Evolutionary conservation across 2,113 vertebrate genomes (phyloP), one percentile per base, ranked within the genome.

Genomic region (Lonchura striata): DNA sequence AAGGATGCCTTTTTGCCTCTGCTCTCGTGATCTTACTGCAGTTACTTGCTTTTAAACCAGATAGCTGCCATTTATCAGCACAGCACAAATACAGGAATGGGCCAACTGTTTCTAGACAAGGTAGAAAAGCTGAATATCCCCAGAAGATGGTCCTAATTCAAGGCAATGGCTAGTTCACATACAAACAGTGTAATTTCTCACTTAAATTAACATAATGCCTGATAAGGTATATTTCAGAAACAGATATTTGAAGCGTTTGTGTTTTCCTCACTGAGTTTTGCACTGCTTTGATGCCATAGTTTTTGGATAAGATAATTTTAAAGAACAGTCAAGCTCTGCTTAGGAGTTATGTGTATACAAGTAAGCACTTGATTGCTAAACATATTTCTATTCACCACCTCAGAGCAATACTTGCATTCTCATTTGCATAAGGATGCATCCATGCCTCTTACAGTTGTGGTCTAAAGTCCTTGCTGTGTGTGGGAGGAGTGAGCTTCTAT

Each of bases 1-100:
- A 64, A 31, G 42, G 42, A 31, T 59, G 53, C 19, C n/a, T 35
- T 86, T 56, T 68, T 53, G 18, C 24, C 33, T 61, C 49, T 80
- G 27, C 21, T 76, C 24, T 19, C 0, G 0, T 35, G 18, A 33
- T 30, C 28, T 68, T 49, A 53, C 17, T 59, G 24, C 63, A 41
- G 31, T 53, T 68, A n/a, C 19, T 74, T 54, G 13, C 30, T 59
- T 77, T 59, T 50, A 78, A 60, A n/a, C 46, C 11, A 17, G 6
- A 3, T 37, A 20, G 54, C 52, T 91, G 50, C 30, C 27, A 13
- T 47, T 88, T 70, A 60, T 75, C 69, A 87, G 25, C 28, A 13
- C 37, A 57, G 25, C 23, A 56, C 9, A n/a, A 37, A 35, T 11
- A 37, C 6, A 59, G 31, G 31, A 59, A 11, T n/a, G 8, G 11